A percentile compares a stretch with the other conserved stretches of the same genome.
phyloP scores from a whole-genome alignment of 2,888 invertebrate genomes.

The Harmothoe impar region DNA sequence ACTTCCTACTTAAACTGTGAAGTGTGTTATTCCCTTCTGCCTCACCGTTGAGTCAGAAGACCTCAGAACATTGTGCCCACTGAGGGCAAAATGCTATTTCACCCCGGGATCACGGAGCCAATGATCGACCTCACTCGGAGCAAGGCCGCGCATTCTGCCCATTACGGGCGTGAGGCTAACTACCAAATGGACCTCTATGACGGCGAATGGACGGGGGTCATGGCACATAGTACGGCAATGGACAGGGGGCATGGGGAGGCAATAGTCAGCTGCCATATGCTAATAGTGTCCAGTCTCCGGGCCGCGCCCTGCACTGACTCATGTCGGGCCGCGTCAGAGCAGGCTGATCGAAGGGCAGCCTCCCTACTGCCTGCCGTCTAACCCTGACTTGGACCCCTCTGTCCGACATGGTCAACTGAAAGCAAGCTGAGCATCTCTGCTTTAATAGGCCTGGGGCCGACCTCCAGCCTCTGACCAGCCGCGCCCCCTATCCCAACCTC shows the following conservation, averaged over 20 bases:
- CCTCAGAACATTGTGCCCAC: background rate
- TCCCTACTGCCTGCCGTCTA: background rate
- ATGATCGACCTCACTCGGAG: background rate
- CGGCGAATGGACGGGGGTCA: background rate
- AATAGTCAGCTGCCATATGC: conserved; percentile 43
- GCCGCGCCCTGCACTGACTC: conserved; percentile 22
- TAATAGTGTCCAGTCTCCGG: background rate
- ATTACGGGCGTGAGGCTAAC: conserved; percentile 36
- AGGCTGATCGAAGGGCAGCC: background rate
- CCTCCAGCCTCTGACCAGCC: conserved; percentile 20
- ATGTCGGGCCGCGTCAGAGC: background rate
- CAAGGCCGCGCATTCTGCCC: conserved; percentile 37
- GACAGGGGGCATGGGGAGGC: background rate
- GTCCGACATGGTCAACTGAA: conserved; percentile 4
- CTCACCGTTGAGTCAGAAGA: background rate
- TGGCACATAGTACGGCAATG: background rate
- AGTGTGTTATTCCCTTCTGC: no score
- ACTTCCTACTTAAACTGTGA: background rate
- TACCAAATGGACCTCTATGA: conserved; percentile 5
- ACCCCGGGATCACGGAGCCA: conserved; percentile 15
- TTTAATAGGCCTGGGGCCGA: background rate
- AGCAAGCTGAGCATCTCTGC: background rate
- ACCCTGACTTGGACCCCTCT: background rate
- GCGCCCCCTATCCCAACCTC: background rate
- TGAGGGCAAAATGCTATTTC: background rate